Evolutionary conservation across 2,113 vertebrate species (phyloP).

Genomic region (Passerina amoena): DNA sequence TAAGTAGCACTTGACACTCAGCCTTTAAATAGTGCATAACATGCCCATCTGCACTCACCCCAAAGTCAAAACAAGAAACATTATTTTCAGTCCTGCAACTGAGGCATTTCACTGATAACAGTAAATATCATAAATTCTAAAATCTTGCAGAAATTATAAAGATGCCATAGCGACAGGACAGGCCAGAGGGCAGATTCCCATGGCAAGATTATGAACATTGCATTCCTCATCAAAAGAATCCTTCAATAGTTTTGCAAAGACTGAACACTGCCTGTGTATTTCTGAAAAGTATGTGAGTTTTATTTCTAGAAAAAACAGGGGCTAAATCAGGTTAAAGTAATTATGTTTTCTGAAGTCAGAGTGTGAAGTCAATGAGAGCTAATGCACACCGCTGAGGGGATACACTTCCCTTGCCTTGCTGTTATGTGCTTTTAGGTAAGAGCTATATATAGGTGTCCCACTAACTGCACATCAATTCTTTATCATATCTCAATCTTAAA

Average conservation of each 20-base stretch:
- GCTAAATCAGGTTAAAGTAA: conserved; percentile 13
- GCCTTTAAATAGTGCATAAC: neutral
- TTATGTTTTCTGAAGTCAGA: neutral
- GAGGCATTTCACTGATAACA: neutral
- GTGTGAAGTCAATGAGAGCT: neutral
- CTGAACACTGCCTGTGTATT: rapidly evolving
- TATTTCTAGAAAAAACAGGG: neutral
- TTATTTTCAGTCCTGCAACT: neutral
- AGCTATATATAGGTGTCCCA: conserved; percentile 30
- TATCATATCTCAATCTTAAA: neutral
- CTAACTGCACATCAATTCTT: conserved; percentile 51
- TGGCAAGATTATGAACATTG: neutral
- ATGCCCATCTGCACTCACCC: neutral
- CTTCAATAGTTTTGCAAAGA: neutral
- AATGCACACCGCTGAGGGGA: neutral
- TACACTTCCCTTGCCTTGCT: neutral
- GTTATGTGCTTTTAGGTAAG: conserved; percentile 2
- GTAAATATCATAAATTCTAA: neutral
- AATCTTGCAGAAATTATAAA: neutral
- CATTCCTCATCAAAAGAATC: neutral
- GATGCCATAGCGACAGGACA: neutral
- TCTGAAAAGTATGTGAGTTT: neutral
- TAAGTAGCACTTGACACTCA: neutral
- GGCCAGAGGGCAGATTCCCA: neutral
- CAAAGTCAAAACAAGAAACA: neutral